These are phyloP conservation scores for Falcunculus frontatus DNA, from an alignment of 2,113 vertebrate genomes.

Conservation along the genomic window DNA sequence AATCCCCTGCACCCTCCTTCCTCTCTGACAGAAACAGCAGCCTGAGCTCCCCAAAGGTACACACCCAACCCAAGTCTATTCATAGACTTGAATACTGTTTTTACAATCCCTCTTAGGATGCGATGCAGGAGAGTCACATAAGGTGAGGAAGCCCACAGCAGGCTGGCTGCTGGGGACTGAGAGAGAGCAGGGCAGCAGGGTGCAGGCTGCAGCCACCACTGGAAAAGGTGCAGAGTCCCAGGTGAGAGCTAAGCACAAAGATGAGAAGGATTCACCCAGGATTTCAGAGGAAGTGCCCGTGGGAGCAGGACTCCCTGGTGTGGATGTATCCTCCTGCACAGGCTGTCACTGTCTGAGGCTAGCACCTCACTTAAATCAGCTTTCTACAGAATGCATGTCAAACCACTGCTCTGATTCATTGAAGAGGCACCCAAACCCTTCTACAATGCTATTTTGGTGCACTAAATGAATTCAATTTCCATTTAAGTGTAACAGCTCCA, in stretches of 20 bases:
- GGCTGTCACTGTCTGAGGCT: not conserved
- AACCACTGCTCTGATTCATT: constrained; percentile 23
- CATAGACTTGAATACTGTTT: not conserved
- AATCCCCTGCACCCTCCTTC: not conserved
- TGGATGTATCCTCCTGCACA: not conserved
- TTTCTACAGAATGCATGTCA: not conserved
- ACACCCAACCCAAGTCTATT: not conserved
- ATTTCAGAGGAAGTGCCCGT: not conserved
- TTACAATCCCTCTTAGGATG: not conserved
- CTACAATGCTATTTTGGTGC: constrained; percentile 27
- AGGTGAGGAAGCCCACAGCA: not conserved
- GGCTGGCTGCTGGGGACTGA: not conserved
- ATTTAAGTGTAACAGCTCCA: constrained; percentile 9
- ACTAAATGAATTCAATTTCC: not conserved
- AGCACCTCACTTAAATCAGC: not conserved
- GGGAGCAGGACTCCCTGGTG: not conserved
- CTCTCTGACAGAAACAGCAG: not conserved
- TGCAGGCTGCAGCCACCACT: not conserved
- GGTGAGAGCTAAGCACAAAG: not conserved
- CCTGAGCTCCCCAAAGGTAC: not conserved
- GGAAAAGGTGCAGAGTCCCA: not conserved
- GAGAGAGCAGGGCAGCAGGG: not conserved
- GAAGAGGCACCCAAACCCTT: constrained; percentile 18
- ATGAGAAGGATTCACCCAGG: not conserved
- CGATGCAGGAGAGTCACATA: not conserved